These are phyloP conservation scores for Pandemis heparana DNA, from an alignment of 2,888 invertebrate species.

Conservation along the genomic window DNA sequence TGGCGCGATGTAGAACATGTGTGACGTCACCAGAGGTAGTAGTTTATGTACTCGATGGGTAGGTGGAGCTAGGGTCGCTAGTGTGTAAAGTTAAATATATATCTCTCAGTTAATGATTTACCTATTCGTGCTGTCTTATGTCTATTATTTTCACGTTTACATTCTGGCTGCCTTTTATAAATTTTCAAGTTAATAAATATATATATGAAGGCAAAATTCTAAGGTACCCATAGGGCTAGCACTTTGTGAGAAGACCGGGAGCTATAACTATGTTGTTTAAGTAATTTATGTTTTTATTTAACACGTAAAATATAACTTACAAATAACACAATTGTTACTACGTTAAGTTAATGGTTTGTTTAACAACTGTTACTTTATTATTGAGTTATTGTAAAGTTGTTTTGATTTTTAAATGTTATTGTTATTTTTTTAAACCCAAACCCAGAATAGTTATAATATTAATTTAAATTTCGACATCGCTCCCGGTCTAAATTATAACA, in stretches of 20 bases:
- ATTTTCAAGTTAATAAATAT: constrained; percentile 45
- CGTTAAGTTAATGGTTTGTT: background rate
- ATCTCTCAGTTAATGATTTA: too few species aligned
- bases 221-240: constrained; percentile 66
- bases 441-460: constrained; percentile 15
- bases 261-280: constrained; percentile 14
- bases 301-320: background rate
- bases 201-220: constrained; percentile 58
- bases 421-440: constrained; percentile 23
- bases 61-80: too few species aligned
- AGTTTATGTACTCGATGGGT: too few species aligned
- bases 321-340: background rate
- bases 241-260: constrained; percentile 64
- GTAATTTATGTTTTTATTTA: background rate
- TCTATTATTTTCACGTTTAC: constrained; percentile 15
- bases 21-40: too few species aligned
- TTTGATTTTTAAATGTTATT: constrained; percentile 17
- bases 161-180: constrained; percentile 26
- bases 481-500: constrained; percentile 20
- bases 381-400: background rate
- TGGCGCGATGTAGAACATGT: too few species aligned
- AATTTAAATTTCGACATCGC: constrained; percentile 7
- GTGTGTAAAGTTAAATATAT: too few species aligned
- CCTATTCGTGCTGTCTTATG: background rate
- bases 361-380: background rate